Evolutionary conservation across 2,113 vertebrate genomes (phyloP).

Genomic region (Gila orcuttii): DNA sequence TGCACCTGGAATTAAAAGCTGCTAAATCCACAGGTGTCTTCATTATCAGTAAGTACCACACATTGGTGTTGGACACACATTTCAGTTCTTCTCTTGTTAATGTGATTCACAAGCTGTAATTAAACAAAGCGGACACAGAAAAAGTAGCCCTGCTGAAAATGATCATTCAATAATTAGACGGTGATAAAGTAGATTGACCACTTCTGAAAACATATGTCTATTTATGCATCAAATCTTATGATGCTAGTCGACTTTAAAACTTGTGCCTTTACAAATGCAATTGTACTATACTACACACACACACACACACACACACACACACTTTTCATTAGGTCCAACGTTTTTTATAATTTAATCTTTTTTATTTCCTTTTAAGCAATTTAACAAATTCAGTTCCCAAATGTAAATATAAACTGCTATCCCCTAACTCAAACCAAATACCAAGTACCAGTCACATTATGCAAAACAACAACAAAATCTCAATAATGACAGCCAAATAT

Average conservation of each 20-base stretch:
- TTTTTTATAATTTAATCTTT: too few relatives aligned
- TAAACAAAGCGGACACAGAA: background rate
- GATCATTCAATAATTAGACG: background rate
- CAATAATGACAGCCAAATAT: too few relatives aligned
- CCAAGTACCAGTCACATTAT: too few relatives aligned
- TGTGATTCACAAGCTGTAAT: background rate
- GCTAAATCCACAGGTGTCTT: slow-evolving; percentile 3
- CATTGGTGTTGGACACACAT: background rate
- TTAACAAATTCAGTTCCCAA: background rate
- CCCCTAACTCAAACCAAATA: too few relatives aligned
- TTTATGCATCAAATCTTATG: background rate
- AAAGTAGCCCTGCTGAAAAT: background rate
- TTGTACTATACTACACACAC: too few relatives aligned
- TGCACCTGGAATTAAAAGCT: background rate
- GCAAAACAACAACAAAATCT: too few relatives aligned
- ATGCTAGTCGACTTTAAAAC: background rate
- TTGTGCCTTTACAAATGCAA: background rate
- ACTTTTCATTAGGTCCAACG: too few relatives aligned
- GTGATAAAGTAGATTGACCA: background rate
- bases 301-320: too few relatives aligned
- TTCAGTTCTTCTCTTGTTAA: background rate
- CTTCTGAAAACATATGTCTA: background rate
- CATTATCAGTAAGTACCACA: background rate
- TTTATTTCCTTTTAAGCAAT: too few relatives aligned
- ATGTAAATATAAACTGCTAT: background rate